Evolutionary conservation across 2,797 vertebrate genomes (phyloP).

Genomic region (Perodicticus potto): DNA sequence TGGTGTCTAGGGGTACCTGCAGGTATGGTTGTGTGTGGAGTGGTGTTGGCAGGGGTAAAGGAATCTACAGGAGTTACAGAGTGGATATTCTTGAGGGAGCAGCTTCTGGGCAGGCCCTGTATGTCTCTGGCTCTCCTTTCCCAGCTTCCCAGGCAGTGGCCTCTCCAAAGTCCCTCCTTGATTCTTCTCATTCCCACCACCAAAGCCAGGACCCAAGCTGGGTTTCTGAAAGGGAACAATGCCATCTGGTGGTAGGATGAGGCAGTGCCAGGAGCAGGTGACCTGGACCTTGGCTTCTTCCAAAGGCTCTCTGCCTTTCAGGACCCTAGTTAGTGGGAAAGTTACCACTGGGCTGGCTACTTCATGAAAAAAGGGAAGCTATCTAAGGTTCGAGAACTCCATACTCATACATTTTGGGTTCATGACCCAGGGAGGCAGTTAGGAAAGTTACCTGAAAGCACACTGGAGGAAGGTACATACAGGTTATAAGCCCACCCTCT

Average conservation of each 20-base stretch:
- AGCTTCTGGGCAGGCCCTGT: neutral
- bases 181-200: neutral
- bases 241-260: conserved; percentile 74
- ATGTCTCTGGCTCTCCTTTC: neutral
- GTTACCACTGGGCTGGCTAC: neutral
- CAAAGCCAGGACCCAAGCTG: neutral
- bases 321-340: neutral
- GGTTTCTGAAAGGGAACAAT: conserved; percentile 54
- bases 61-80: neutral
- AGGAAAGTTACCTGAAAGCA: conserved; percentile 22
- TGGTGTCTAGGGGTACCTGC: neutral
- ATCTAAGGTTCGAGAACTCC: neutral
- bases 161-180: neutral
- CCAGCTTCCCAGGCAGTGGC: neutral
- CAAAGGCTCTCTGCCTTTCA: neutral
- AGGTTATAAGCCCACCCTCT: neutral
- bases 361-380: neutral
- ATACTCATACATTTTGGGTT: neutral
- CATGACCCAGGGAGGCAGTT: neutral
- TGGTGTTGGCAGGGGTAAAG: neutral
- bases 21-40: neutral
- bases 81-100: neutral
- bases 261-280: neutral
- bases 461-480: neutral
- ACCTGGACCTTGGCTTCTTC: neutral